Base-by-base conservation (phyloP, 2,888 invertebrate species). In the Trisateles emortualis region DNA sequence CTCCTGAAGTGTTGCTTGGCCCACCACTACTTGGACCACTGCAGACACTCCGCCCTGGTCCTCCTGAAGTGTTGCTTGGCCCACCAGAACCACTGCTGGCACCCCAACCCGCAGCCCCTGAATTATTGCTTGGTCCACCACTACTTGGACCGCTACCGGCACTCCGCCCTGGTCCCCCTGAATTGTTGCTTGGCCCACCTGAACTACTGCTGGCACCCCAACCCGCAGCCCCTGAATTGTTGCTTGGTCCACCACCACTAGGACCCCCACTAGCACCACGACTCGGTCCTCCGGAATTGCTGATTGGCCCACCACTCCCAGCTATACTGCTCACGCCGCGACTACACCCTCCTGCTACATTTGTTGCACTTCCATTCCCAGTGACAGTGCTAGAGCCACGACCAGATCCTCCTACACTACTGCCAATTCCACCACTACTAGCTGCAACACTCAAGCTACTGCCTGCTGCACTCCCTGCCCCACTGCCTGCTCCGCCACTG, bases 401-500 rank as follows among this genome's bases (percentile, higher is more conserved):
- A 5, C 41, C 36, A 11, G 41, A 10, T 30, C 32, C 24, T 14
- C 33, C n/a, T 1, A 16, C 30, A 2, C 11, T 14, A 14, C 10
- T 33, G 1, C 8, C 41, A 0, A 36, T 24, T 13, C 14, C 41
- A 0, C 10, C 32, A 13, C 43, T 43, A 26, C 32, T 19, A 14
- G 47, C 36, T 40, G 46, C 55, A 2, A 42, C 47, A 14, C 47
- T 56, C 10, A 47, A 17, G 13, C 43, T 42, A 32, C 50, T 51
- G 2, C 45, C 55, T 0, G 46, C 50, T 13, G 46, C 41, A 36
- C 56, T 51, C 5, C 51, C 43, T 2, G 43, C 43, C 0, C 42
- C 38, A 1, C 64, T 53, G 29, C 44, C 38, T 0, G 39, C 41
- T 0, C 68, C 71, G 0, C 57, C 59, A 19, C 59, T 65, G 8